Conservation (phyloP, 2,888 invertebrate genomes). For the Cheilosia scutellata region DNA sequence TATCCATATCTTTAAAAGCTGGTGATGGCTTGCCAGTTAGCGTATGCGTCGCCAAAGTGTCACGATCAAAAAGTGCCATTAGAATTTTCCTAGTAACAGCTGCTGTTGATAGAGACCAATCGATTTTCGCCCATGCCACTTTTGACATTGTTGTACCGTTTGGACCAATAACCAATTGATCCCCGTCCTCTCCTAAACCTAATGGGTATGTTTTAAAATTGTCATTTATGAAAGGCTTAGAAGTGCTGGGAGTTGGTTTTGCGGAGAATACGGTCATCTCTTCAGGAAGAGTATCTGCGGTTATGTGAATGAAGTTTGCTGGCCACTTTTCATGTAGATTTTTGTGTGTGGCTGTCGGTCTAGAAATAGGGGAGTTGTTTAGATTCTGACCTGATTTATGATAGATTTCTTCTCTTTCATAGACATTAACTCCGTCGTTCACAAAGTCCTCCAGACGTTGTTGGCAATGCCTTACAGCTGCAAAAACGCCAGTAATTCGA, state of each 20-base stretch:
- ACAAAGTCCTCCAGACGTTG: background rate
- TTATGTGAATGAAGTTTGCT: too few species aligned
- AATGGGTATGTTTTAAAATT: conserved; percentile 13
- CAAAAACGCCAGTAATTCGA: background rate
- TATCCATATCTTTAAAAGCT: conserved; percentile 80
- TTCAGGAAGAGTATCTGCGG: too few species aligned
- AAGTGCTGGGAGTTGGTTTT: background rate
- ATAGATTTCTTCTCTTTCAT: too few species aligned
- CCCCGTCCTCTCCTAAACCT: background rate
- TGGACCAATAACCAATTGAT: conserved; percentile 80
- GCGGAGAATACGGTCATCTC: background rate
- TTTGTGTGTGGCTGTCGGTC: too few species aligned
- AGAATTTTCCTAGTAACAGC: conserved; percentile 86
- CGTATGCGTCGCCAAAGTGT: conserved; percentile 86
- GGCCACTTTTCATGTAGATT: too few species aligned
- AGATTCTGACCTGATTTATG: too few species aligned
- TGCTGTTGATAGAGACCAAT: conserved; percentile 85
- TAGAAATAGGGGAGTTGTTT: too few species aligned
- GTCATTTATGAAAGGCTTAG: background rate
- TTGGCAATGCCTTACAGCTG: background rate
- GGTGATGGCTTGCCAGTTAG: conserved; percentile 87
- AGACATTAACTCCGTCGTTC: background rate
- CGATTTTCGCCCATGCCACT: conserved; percentile 83
- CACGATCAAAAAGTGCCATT: conserved; percentile 85
- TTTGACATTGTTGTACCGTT: conserved; percentile 82